These are phyloP conservation scores for Pterophyllum scalare DNA, from an alignment of 2,113 vertebrate species.

Conservation along the genomic window DNA sequence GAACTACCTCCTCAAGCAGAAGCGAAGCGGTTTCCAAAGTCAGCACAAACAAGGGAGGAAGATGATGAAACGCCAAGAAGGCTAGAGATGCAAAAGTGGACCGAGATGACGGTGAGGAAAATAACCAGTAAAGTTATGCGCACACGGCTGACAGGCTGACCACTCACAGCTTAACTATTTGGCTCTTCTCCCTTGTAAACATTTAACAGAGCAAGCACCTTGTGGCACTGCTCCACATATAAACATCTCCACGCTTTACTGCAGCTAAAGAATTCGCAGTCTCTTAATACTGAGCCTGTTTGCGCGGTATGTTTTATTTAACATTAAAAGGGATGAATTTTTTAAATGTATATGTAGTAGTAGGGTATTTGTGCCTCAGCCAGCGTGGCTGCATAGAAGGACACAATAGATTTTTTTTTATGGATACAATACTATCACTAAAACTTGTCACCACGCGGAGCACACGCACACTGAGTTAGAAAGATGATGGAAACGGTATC, in stretches of 20 bases:
- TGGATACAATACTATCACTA: neutral
- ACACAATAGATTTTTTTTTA: neutral
- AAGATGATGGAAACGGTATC: neutral
- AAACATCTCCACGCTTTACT: neutral
- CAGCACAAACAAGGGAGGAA: constrained; percentile 2
- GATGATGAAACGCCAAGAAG: neutral
- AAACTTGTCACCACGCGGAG: neutral
- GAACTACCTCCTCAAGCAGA: constrained; percentile 57
- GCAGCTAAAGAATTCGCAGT: neutral
- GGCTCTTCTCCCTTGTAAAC: constrained; percentile 30
- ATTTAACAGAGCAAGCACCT: constrained; percentile 2
- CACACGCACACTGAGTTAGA: neutral
- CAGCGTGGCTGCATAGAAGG: neutral
- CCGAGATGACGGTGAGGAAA: neutral
- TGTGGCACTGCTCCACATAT: neutral
- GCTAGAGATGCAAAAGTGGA: neutral
- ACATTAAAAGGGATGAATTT: neutral
- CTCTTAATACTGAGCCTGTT: neutral
- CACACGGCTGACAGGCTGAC: constrained; percentile 7
- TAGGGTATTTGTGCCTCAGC: neutral
- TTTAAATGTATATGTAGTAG: neutral
- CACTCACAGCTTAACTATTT: constrained; percentile 41
- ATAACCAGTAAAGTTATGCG: constrained; percentile 8
- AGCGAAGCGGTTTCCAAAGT: constrained; percentile 9
- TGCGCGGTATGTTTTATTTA: neutral